Evolutionary conservation across 2,888 invertebrate species (phyloP).

Genomic region (Hirudinaria manillensis): DNA sequence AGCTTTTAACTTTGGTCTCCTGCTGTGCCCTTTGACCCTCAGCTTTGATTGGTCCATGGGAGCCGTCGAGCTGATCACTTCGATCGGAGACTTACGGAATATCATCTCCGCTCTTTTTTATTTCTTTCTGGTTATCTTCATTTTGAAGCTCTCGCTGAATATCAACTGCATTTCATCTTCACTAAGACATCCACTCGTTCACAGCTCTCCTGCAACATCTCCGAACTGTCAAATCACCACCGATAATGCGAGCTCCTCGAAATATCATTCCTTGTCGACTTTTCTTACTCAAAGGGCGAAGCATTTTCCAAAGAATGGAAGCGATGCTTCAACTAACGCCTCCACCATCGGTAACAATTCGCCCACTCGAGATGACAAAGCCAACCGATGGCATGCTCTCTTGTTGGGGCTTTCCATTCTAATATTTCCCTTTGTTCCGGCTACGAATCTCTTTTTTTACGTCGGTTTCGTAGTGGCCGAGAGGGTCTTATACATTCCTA

Average conservation of each 20-base stretch:
- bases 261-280: neutral
- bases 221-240: neutral
- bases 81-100: slow-evolving; percentile 73
- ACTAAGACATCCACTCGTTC: neutral
- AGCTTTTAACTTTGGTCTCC: slow-evolving; percentile 77
- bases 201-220: neutral
- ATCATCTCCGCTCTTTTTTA: slow-evolving; percentile 72
- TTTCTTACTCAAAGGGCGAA: neutral
- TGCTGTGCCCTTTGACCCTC: slow-evolving; percentile 76
- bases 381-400: slow-evolving; percentile 33
- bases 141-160: neutral
- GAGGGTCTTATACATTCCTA: slow-evolving; percentile 87
- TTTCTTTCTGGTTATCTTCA: slow-evolving; percentile 45
- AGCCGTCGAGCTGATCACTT: slow-evolving; percentile 77
- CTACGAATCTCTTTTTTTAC: slow-evolving; percentile 91
- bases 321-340: neutral
- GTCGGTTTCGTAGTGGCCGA: slow-evolving; percentile 97
- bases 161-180: neutral
- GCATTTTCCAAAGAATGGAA: neutral
- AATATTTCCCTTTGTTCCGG: slow-evolving; percentile 85
- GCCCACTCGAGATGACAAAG: neutral
- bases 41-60: slow-evolving; percentile 99
- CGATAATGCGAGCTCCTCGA: neutral
- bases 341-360: neutral
- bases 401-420: slow-evolving; percentile 64